phyloP scores from a whole-genome alignment of 2,797 vertebrate species.

The Molossus alvarezi region DNA sequence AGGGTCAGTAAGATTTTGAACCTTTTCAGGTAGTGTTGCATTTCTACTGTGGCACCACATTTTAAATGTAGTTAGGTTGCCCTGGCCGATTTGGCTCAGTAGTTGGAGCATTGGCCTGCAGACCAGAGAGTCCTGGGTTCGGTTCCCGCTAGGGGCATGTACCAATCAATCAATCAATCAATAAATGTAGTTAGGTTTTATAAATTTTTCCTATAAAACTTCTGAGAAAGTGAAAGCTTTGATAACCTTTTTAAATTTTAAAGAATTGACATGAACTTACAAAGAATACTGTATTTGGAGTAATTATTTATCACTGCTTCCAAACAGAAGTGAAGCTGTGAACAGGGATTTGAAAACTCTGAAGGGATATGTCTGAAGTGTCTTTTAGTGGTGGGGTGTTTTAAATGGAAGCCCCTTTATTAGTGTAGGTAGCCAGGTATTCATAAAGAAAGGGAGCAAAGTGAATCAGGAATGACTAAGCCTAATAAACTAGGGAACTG shows the following conservation, averaged over 20 bases:
- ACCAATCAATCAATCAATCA: no score
- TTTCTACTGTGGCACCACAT: not conserved
- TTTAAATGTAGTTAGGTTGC: constrained; percentile 6
- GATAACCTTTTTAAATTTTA: not conserved
- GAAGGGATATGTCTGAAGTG: not conserved
- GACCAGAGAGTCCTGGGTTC: no score
- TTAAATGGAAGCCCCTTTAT: not conserved
- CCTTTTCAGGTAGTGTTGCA: not conserved
- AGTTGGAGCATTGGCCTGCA: no score
- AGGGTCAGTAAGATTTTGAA: not conserved
- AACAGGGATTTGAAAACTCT: not conserved
- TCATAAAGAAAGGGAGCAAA: not conserved
- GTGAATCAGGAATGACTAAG: not conserved
- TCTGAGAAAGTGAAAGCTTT: not conserved
- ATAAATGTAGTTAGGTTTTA: not conserved
- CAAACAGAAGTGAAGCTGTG: constrained; percentile 27
- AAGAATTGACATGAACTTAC: not conserved
- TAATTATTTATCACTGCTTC: constrained; percentile 29
- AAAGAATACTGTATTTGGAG: constrained; percentile 14
- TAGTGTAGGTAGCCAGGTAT: not conserved
- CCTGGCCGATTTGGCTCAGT: no score
- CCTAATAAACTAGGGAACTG: not conserved
- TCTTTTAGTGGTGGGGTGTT: not conserved
- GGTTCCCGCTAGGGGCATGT: no score
- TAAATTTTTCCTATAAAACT: not conserved